Percentiles rank a stretch among this genome's conserved stretches.
Conservation (phyloP, 1,140 invertebrate genomes). For the Drosophila funebris region DNA sequence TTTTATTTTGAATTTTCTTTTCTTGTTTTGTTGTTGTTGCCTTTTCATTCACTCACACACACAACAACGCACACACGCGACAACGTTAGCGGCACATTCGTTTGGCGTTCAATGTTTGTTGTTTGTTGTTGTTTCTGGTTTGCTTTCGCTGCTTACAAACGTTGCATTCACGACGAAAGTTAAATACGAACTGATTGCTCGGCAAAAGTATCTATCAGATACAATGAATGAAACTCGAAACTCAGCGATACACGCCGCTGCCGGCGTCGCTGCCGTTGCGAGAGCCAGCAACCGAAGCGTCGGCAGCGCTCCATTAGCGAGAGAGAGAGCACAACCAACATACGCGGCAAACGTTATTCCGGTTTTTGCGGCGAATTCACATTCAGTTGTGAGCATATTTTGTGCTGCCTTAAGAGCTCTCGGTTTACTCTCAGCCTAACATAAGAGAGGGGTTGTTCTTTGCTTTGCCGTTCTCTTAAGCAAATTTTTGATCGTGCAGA, state of each 20-base stretch:
- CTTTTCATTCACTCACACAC: conserved; percentile 33
- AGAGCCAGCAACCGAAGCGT: conserved; percentile 17
- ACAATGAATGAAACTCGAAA: conserved; percentile 79
- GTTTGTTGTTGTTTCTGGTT: conserved; percentile 35
- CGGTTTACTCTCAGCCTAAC: neutral
- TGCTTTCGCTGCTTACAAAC: conserved; percentile 54
- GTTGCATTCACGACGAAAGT: conserved; percentile 78
- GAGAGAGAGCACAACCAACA: conserved; percentile 1
- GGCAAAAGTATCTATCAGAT: conserved; percentile 50
- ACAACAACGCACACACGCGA: conserved; percentile 6
- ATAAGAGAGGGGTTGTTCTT: conserved; percentile 12
- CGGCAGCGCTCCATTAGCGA: conserved; percentile 14
- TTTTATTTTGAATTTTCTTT: conserved; percentile 30
- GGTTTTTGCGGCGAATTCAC: conserved; percentile 64
- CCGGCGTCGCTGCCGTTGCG: conserved; percentile 20
- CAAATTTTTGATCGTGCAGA: neutral
- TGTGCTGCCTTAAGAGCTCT: conserved; percentile 14
- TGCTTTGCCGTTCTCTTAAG: too few relatives aligned
- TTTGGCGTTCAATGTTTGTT: conserved; percentile 26
- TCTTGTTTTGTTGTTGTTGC: conserved; percentile 38
- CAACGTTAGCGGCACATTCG: conserved; percentile 23
- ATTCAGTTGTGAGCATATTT: neutral
- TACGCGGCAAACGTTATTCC: conserved; percentile 40
- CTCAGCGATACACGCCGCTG: conserved; percentile 31
- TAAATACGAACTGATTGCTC: conserved; percentile 69